Evolutionary conservation across 1,140 invertebrate genomes (phyloP), one percentile per base, ranked within the genome.

Genomic region (Papilio polyxenes): DNA sequence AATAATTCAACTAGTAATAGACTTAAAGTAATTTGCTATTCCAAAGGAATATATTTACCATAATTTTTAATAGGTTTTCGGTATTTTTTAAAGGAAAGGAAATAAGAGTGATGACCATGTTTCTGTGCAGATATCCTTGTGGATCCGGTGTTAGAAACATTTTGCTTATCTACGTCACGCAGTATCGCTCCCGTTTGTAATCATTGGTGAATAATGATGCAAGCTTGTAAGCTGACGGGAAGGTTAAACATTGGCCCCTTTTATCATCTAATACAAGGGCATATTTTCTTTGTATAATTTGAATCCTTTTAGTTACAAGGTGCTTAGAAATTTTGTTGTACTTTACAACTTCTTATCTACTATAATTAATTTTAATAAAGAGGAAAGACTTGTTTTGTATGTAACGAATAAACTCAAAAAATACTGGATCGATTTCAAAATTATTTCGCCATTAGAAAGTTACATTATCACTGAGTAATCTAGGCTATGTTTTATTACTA

Each of bases 201-300:
- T 65, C 62, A 65, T 65, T 65, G 23, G 20, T 65, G 62, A 65
- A 65, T 65, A 65, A 65, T 65, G 62, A 65, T 65, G 62, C 62
- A 65, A 31, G 62, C 20, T 23, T 65, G 62, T 65, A 31, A 65
- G 23, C 62, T 65, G 62, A 65, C 62, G 23, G 62, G 62, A 23
- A 56, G 10, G 62, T 65, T 65, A 65, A 65, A 65, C 20, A 65
- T 65, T 65, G 10, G 62, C 4, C 62, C 62, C 59, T 62, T 13
- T 23, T 65, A 20, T 23, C 53, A 56, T 17, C 62, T 23, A 20
- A 31, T 65, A 65, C 62, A 9, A 65, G 11, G 23, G 62, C 62
- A 65, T 65, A 65, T 65, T 65, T 65, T 31, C 23, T 31, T 65
- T 65, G 62, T 65, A 65, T 65, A 65, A 65, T 65, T 65, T 65